phyloP scores from a whole-genome alignment of 2,888 invertebrate genomes.

The Clepsis dumicolana region DNA sequence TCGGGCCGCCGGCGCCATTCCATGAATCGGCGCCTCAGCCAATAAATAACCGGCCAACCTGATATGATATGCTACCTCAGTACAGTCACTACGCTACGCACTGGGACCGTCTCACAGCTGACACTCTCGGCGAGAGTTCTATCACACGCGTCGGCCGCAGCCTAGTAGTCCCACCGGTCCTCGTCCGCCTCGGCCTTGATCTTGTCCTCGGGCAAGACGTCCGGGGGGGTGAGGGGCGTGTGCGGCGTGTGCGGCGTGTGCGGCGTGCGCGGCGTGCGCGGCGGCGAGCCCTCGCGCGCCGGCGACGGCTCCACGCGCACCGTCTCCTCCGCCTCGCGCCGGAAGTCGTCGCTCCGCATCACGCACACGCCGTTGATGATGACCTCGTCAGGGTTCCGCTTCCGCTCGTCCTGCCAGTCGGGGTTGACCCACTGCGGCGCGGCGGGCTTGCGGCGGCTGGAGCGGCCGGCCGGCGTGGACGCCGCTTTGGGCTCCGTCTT shows the following conservation, averaged over 20 bases:
- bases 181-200: slow-evolving; percentile 87
- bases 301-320: slow-evolving; percentile 92
- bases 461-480: slow-evolving; percentile 76
- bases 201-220: slow-evolving; percentile 78
- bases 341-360: slow-evolving; percentile 93
- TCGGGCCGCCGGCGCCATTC: slow-evolving; percentile 47
- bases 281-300: slow-evolving; percentile 80
- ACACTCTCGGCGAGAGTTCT: slow-evolving; percentile 48
- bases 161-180: slow-evolving; percentile 88
- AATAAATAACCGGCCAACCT: slow-evolving; percentile 59
- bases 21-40: slow-evolving; percentile 50
- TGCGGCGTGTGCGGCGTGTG: slow-evolving; percentile 56
- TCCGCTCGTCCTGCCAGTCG: slow-evolving; percentile 92
- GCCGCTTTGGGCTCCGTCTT: slow-evolving; percentile 86
- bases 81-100: slow-evolving; percentile 53
- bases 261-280: slow-evolving; percentile 51
- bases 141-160: slow-evolving; percentile 37
- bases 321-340: slow-evolving; percentile 88
- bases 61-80: slow-evolving; percentile 51
- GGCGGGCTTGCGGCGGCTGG: slow-evolving; percentile 95
- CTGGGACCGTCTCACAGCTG: slow-evolving; percentile 57
- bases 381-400: slow-evolving; percentile 89
- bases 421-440: slow-evolving; percentile 99
- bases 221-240: slow-evolving; percentile 58
- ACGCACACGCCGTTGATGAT: slow-evolving; percentile 98